Evolutionary conservation across 2,888 invertebrate species (phyloP).

Genomic region (Myopa tessellatipennis): DNA sequence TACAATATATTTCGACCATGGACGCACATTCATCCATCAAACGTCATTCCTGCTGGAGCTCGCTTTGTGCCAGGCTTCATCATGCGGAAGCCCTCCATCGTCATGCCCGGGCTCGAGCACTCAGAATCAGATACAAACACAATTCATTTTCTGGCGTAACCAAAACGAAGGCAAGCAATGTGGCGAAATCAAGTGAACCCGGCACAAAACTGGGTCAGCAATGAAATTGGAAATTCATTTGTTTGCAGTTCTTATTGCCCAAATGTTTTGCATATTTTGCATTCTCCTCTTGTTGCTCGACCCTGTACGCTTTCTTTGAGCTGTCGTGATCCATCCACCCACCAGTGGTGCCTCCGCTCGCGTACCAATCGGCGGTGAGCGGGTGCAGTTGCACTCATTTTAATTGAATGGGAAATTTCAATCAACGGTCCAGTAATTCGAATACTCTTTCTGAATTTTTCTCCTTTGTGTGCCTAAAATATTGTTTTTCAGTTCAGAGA

Average conservation of each 20-base stretch:
- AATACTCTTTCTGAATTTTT: too few relatives aligned
- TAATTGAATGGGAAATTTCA: too few relatives aligned
- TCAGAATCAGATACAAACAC: background rate
- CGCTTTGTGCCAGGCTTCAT: background rate
- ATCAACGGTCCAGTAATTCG: too few relatives aligned
- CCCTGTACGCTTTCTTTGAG: background rate
- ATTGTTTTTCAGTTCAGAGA: too few relatives aligned
- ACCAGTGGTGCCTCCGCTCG: background rate
- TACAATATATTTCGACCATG: constrained; percentile 2
- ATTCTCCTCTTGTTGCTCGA: background rate
- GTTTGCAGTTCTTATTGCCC: constrained; percentile 32
- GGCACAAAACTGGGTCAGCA: constrained; percentile 31
- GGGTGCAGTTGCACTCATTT: too few relatives aligned
- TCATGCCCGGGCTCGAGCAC: background rate
- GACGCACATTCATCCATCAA: constrained; percentile 28
- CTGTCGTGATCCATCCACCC: background rate
- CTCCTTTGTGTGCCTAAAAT: too few relatives aligned
- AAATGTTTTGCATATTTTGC: constrained; percentile 25
- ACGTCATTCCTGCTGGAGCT: constrained; percentile 20
- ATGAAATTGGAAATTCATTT: constrained; percentile 37
- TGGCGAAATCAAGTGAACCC: constrained; percentile 15
- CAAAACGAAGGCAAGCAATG: constrained; percentile 6
- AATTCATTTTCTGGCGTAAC: constrained; percentile 7
- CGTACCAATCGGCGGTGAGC: too few relatives aligned
- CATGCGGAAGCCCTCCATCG: background rate